These are phyloP conservation scores for human (Homo sapiens) DNA, from an alignment of 2,113 vertebrate species.

Conservation along the genomic window GRCh38 chr6:33704001-33704500, in stretches of 20 bases:
- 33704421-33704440: not conserved
- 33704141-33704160: not conserved
- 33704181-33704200: not conserved
- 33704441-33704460: not conserved
- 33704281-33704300: not conserved
- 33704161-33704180: not conserved
- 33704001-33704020: not conserved
- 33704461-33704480: not conserved
- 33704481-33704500: not conserved
- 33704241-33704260: fast-evolving
- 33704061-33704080: not conserved
- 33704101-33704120: not conserved
- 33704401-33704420: fast-evolving
- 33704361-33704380: not conserved
- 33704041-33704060: not conserved
- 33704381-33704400: fast-evolving
- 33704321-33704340: fast-evolving
- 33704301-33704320: fast-evolving
- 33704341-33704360: not conserved
- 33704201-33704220: too few species aligned
- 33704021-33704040: not conserved
- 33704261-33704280: fast-evolving
- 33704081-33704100: not conserved
- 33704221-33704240: not conserved
- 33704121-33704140: not conserved